Evolutionary conservation across 2,797 vertebrate species (phyloP).

Genomic region (Danionella dracula): DNA sequence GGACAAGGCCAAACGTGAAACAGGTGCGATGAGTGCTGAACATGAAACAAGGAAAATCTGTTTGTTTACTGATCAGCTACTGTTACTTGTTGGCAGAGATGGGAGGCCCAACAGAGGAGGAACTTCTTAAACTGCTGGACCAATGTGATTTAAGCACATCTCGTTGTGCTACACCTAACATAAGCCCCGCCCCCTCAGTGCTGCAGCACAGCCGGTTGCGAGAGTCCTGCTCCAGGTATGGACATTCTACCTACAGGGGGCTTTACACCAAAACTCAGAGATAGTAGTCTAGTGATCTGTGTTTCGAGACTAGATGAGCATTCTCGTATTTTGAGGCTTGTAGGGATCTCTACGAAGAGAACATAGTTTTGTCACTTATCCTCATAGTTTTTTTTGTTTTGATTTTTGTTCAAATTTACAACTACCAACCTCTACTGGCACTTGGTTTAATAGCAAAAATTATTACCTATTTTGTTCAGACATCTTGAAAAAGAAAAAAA

Average conservation of each 20-base stretch:
- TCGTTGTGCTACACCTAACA: conserved; percentile 93
- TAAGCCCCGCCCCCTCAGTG: conserved; percentile 92
- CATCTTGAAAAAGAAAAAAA: too few species aligned
- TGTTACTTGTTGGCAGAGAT: conserved; percentile 65
- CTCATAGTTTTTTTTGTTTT: too few species aligned
- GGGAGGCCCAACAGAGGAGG: conserved; percentile 90
- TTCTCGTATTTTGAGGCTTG: too few species aligned
- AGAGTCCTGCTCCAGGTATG: conserved; percentile 89
- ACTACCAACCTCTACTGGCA: too few species aligned
- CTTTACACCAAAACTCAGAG: not conserved
- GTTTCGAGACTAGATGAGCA: not conserved
- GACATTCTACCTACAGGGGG: not conserved
- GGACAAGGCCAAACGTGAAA: conserved; percentile 70
- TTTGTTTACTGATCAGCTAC: not conserved
- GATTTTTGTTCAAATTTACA: too few species aligned
- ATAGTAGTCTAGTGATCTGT: not conserved
- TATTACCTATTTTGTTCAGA: too few species aligned
- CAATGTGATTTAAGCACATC: conserved; percentile 95
- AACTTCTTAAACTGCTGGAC: conserved; percentile 89
- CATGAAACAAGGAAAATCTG: not conserved
- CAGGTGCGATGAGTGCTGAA: conserved; percentile 36
- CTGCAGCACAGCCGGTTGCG: conserved; percentile 86
- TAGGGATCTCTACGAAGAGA: too few species aligned
- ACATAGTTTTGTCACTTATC: too few species aligned
- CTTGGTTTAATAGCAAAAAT: too few species aligned